Percentiles rank a stretch among this genome's conserved stretches.
Conservation (phyloP, 2,113 vertebrate genomes). For the Mola mola region DNA sequence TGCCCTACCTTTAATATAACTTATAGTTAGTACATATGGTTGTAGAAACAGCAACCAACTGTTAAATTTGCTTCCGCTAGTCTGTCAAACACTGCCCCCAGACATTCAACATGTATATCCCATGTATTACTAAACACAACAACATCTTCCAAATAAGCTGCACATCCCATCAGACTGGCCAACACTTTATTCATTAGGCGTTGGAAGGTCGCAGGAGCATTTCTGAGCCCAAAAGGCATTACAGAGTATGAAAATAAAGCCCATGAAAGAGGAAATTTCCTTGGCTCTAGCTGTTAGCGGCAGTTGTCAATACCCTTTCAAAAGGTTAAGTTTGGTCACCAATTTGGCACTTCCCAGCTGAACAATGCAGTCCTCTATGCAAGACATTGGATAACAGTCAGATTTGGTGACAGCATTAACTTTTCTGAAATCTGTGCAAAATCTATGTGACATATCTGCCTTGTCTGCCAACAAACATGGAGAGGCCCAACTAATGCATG, state of each 20-base stretch:
- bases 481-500: background rate
- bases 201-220: background rate
- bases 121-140: background rate
- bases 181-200: background rate
- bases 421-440: background rate
- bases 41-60: too few relatives aligned
- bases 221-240: background rate
- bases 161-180: background rate
- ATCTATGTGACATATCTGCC: background rate
- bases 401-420: background rate
- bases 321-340: background rate
- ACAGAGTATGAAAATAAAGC: background rate
- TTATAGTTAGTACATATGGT: too few relatives aligned
- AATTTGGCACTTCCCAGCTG: background rate
- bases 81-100: too few relatives aligned
- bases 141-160: background rate
- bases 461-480: background rate
- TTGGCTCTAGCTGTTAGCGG: background rate
- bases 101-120: too few relatives aligned
- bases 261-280: background rate
- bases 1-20: too few relatives aligned
- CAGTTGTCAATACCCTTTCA: background rate
- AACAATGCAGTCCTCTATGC: background rate
- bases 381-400: background rate
- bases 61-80: too few relatives aligned